A percentile compares a stretch with the other conserved stretches of the same genome.
Conservation (phyloP, 2,113 vertebrate species). For the Thalassarche chlororhynchos region DNA sequence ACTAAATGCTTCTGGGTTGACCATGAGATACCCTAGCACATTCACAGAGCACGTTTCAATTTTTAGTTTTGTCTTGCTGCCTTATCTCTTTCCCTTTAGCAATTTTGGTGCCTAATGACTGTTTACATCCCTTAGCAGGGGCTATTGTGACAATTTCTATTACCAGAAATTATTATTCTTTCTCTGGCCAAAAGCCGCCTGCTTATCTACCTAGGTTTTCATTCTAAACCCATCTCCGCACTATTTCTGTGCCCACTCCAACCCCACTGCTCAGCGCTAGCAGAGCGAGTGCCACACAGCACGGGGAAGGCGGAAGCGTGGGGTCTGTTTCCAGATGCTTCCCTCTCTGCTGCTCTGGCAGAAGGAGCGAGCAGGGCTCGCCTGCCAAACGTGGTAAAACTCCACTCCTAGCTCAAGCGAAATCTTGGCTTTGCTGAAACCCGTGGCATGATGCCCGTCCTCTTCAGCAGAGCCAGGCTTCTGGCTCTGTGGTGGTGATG, state of each 20-base stretch:
- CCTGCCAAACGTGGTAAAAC: background rate
- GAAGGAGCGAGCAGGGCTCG: background rate
- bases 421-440: background rate
- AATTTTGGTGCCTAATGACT: background rate
- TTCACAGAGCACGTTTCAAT: background rate
- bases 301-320: background rate
- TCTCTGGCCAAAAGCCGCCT: background rate
- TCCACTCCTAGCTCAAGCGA: background rate
- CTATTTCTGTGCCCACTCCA: background rate
- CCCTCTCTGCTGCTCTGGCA: background rate
- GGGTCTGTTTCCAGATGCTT: background rate
- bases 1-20: background rate
- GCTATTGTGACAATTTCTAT: background rate
- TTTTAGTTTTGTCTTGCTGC: background rate
- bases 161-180: background rate
- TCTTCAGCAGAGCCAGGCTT: background rate
- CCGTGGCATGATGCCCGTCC: background rate
- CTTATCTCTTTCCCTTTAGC: background rate
- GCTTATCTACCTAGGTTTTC: background rate
- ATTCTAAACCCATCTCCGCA: background rate
- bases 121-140: background rate
- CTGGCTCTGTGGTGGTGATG: background rate
- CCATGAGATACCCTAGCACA: background rate
- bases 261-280: fast-evolving
- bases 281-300: background rate